Evolutionary conservation across 2,888 invertebrate species (phyloP), one percentile per base, ranked within the genome.

Genomic region (Agonopterix subpropinquella): DNA sequence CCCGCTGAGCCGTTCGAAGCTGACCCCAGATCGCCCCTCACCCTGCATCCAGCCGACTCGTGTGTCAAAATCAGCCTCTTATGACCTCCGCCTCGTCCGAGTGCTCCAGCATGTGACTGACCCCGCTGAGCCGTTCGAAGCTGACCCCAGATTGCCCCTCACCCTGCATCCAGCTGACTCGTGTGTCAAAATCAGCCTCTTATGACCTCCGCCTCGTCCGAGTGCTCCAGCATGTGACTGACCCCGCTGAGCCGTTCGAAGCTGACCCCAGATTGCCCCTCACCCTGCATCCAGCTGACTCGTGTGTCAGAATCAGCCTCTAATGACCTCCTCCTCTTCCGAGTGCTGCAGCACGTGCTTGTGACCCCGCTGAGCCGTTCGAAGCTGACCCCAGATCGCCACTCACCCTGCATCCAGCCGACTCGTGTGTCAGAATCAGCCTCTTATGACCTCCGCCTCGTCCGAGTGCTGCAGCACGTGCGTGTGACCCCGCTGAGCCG

Each of bases 121-220:
- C 57, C 0, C 70, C 77, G 2, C 28, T 28, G n/a, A 28, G 75
- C 65, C 8, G 0, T 82, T 82, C 62, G 67, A 65, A 1, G 73
- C 83, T 1, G 85, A 87, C 57, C 75, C 80, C 1, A 74, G 80
- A 8, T 76, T 79, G 5, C 85, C 86, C 1, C 80, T 84, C 59
- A 80, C 85, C 0, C 60, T 86, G 0, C 85, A 87, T 52, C 86
- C 87, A 3, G 68, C 67, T 1, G 78, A 85, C 59, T 79, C 85
- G 0, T 62, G 70, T n/a, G 73, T 87, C 47, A 74, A 62, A 8
- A 62, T 87, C 1, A 78, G 64, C 41, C 56, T 80, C 11, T 79
- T 85, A 78, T 82, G 79, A 81, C 73, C 28, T 28, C 46, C 86
- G 85, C 51, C 67, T 88, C 1, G 64, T 78, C 11, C 66, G 74